Base-by-base conservation (phyloP, 2,113 vertebrate species). In the Pygoscelis adeliae region DNA sequence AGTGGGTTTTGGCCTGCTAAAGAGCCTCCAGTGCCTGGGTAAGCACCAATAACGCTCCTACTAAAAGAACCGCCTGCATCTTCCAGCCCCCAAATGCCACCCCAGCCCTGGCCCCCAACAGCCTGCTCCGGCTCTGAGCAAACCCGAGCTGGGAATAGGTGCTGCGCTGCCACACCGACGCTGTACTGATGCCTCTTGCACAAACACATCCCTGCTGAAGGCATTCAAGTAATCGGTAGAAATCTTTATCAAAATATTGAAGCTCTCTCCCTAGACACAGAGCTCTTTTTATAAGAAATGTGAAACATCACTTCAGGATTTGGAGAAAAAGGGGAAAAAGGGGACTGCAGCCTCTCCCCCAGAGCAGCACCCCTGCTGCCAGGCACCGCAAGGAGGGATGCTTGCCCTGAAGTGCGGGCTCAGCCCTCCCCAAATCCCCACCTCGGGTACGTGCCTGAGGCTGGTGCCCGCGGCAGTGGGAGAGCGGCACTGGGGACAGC, bases 101-200 rank as follows among this genome's bases (percentile, higher is more conserved):
- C 52, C 20, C 56, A 70, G n/a, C 47, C 52, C 65, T 40, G 53
- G 26, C 18, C 18, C 32, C 29, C 53, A 52, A 8, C 15, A 27
- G 21, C 50, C 6, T 42, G 13, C 74, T 55, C 19, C 1, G 2
- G 62, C 19, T 36, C 2, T 11, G 47, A 50, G 76, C 52, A 73
- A 89, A 79, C 23, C 67, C 3, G 1, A 30, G 56, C 38, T 27
- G 61, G 53, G 49, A 72, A 49, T 2, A 0, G 7, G 38, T 4
- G 12, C 38, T 63, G 55, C 58, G 3, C 27, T 5, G 61, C 32
- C 0, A 0, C 46, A 7, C 25, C 8, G 3, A 8, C 1, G 4
- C 72, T 11, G 26, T 4, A 22, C 10, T 4, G 0, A 18, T 1
- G 11, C 2, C 2, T 27, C 69, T 32, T 27, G 29, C 19, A 15